Evolutionary conservation across 1,140 invertebrate genomes (phyloP), one percentile per base, ranked within the genome.

Genomic region (Euglossa dilemma): DNA sequence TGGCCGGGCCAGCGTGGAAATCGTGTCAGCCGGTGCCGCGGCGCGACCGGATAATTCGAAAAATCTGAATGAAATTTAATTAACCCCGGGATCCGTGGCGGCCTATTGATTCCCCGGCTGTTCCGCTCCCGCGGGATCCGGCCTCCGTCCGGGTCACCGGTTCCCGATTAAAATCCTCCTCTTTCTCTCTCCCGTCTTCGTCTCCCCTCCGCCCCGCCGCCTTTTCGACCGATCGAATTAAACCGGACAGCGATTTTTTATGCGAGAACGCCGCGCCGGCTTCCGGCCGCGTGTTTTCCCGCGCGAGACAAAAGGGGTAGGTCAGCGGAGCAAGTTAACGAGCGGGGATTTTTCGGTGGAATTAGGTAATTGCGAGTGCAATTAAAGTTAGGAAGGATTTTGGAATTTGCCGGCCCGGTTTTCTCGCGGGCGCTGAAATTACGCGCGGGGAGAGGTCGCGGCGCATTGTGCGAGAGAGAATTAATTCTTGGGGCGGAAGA

Each of bases 41-140:
- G 36, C 69, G 70, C 74, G 20, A 36, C 43, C 70, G 79, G 61
- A 74, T 87, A 87, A 84, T 87, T 87, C 67, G 52, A 87, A 87
- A 87, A 87, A 87, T 87, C 76, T 82, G 61, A 87, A 87, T 79
- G 77, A 87, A 87, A 87, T 87, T 87, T 87, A 87, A 87, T 87
- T 87, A 87, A 87, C 83, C 61, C 54, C 71, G 81, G 64, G 69
- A 84, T 64, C 56, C 64, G 54, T 74, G 64, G 71, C 57, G 85
- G 67, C 69, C 85, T 87, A 83, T 87, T 87, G 86, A 87, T 83
- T 84, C 72, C 57, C 56, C 66, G 64, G 63, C 54, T 69, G 64
- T 83, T 80, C 66, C 28, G 81, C 43, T 36, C 59, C 36, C 67
- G 47, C 12, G 45, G 76, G 28, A 63, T 72, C 47, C 63, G 64